These are phyloP conservation scores for Heliocidaris tuberculata DNA, from an alignment of 35 echinoderm and acorn worm genomes.

Conservation along the genomic window DNA sequence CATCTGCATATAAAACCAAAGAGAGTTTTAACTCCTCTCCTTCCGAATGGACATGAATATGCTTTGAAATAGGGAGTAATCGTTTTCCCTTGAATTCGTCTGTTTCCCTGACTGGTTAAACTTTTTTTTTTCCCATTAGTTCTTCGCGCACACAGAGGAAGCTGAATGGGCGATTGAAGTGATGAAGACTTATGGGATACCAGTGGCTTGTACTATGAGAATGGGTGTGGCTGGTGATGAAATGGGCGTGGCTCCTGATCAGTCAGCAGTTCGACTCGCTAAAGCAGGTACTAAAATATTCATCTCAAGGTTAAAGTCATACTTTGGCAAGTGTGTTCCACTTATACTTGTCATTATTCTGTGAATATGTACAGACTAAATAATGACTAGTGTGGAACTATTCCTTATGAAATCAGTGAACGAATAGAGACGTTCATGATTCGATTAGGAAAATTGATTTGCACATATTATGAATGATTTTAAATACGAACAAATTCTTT, in stretches of 20 bases:
- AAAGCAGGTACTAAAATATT: constrained; percentile 59
- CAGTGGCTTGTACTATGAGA: constrained; percentile 66
- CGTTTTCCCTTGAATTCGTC: background rate
- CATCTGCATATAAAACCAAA: no score
- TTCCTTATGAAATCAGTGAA: background rate
- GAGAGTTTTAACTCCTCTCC: no score
- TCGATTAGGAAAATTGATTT: background rate
- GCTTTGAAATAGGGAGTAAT: background rate
- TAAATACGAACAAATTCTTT: no score
- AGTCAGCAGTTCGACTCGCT: constrained; percentile 71
- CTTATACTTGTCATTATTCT: background rate
- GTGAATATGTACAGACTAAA: background rate
- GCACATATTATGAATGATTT: background rate
- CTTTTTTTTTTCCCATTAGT: constrained; percentile 15
- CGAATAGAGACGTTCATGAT: background rate
- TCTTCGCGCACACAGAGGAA: constrained; percentile 59
- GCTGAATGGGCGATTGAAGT: constrained; percentile 82
- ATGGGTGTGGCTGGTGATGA: constrained; percentile 57
- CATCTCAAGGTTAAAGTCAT: background rate
- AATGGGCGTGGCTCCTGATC: constrained; percentile 47
- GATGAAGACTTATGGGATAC: constrained; percentile 59
- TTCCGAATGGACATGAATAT: no score
- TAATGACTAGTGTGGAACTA: background rate
- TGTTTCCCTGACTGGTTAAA: background rate
- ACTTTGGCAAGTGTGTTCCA: background rate